A percentile compares a stretch with the other conserved stretches of the same genome.
Conservation (phyloP, 2,888 invertebrate species). For the Emmelina monodactyla region DNA sequence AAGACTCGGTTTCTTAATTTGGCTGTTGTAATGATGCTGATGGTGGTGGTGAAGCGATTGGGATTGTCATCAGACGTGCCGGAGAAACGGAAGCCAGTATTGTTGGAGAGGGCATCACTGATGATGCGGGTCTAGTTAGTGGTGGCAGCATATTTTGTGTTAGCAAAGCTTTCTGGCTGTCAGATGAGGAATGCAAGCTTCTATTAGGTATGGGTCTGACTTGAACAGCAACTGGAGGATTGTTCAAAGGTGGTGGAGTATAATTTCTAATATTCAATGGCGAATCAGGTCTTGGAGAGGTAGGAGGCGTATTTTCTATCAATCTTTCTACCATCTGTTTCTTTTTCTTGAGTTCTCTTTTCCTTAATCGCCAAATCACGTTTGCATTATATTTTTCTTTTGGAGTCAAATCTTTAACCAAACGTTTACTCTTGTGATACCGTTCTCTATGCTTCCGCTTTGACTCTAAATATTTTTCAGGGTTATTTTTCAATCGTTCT, state of each 20-base stretch:
- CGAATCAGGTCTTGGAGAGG: slow-evolving; percentile 6
- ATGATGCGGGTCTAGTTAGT: background rate
- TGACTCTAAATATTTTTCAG: slow-evolving; percentile 9
- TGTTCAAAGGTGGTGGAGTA: background rate
- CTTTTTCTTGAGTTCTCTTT: slow-evolving; percentile 1
- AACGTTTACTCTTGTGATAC: slow-evolving; percentile 9
- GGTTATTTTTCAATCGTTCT: slow-evolving; percentile 7
- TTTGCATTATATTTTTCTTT: slow-evolving; percentile 10
- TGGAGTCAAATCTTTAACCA: slow-evolving; percentile 10
- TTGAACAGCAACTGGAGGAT: background rate
- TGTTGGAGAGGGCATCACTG: too few species aligned
- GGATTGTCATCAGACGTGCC: too few species aligned
- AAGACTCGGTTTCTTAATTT: too few species aligned
- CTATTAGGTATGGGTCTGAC: background rate
- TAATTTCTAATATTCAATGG: background rate
- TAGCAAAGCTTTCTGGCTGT: background rate
- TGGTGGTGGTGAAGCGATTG: too few species aligned
- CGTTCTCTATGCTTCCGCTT: slow-evolving; percentile 9
- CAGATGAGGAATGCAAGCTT: background rate
- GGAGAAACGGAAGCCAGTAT: too few species aligned
- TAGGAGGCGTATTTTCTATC: slow-evolving; percentile 7
- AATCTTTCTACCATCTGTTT: background rate
- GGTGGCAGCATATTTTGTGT: background rate
- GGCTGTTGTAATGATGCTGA: too few species aligned
- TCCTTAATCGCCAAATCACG: slow-evolving; percentile 4